phyloP scores from a whole-genome alignment of 2,113 vertebrate genomes.

The Callithrix jacchus region DNA sequence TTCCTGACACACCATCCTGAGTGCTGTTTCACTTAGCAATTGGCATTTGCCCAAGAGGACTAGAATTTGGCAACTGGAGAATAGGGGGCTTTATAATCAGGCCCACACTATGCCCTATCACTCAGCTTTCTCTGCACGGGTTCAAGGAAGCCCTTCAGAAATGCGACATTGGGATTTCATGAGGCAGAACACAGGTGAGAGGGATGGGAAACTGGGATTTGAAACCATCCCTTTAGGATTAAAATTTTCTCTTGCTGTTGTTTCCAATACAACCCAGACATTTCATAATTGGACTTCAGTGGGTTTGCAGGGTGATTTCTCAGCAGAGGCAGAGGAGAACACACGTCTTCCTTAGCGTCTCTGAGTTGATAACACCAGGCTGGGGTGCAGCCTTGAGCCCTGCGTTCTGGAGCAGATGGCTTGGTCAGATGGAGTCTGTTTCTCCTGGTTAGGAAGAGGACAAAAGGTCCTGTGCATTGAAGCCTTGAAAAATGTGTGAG shows the following conservation, averaged over 20 bases:
- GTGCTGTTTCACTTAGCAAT: background rate
- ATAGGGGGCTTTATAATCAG: background rate
- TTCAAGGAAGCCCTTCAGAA: background rate
- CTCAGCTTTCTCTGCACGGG: background rate
- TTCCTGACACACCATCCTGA: background rate
- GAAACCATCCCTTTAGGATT: background rate
- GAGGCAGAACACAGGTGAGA: background rate
- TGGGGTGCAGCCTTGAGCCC: background rate
- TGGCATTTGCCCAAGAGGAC: background rate
- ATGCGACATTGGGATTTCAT: background rate
- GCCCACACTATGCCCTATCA: too few species aligned
- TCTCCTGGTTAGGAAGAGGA: slow-evolving; percentile 26
- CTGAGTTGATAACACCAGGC: slow-evolving; percentile 1
- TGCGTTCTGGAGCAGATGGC: slow-evolving; percentile 66
- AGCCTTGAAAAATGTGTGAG: background rate
- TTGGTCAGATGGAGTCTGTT: slow-evolving; percentile 49
- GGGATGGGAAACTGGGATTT: background rate
- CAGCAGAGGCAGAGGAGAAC: slow-evolving; percentile 29
- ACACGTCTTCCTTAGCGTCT: slow-evolving; percentile 38
- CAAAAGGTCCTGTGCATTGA: slow-evolving; percentile 36
- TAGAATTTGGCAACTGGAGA: background rate
- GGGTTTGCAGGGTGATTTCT: slow-evolving; percentile 4
- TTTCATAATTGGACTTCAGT: background rate
- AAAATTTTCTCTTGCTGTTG: background rate
- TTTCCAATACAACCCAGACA: background rate